A percentile compares a stretch with the other conserved stretches of the same genome.
These are phyloP conservation scores for Phasianus colchicus DNA, from an alignment of 2,113 vertebrate species.

Conservation along the genomic window DNA sequence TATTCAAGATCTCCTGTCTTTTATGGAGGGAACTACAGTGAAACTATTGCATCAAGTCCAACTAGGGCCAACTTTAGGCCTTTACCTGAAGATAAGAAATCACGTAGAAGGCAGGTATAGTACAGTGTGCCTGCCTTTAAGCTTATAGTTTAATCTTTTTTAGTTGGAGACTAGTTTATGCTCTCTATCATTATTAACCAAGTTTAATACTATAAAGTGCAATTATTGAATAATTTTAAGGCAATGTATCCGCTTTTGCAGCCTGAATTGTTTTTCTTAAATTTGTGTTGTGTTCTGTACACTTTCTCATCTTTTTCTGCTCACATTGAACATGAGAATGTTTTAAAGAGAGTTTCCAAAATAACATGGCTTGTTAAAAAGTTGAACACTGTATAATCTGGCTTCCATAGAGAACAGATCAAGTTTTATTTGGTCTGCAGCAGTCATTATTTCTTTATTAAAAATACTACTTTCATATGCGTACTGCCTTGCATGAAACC, in stretches of 20 bases:
- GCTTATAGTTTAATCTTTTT: not conserved
- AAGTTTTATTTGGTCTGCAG: not conserved
- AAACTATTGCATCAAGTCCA: not conserved
- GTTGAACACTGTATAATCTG: not conserved
- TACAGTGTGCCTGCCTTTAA: not conserved
- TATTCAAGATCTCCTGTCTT: not conserved
- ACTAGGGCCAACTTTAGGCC: not conserved
- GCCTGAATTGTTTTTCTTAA: not conserved
- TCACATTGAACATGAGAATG: not conserved
- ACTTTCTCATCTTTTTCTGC: not conserved
- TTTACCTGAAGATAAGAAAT: not conserved
- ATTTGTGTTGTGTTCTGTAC: not conserved
- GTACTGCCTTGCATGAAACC: not conserved
- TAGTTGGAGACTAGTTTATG: not conserved
- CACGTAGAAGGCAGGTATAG: not conserved
- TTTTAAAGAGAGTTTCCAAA: slow-evolving; percentile 1
- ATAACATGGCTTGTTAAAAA: not conserved
- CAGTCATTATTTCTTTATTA: not conserved
- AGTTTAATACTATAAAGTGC: not conserved
- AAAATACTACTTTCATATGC: not conserved
- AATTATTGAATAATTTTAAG: not conserved
- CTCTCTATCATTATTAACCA: not conserved
- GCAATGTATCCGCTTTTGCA: not conserved
- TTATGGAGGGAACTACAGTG: not conserved
- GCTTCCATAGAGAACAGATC: not conserved